Evolutionary conservation across 2,888 invertebrate genomes (phyloP).

Genomic region (Drosophila prostipennis): DNA sequence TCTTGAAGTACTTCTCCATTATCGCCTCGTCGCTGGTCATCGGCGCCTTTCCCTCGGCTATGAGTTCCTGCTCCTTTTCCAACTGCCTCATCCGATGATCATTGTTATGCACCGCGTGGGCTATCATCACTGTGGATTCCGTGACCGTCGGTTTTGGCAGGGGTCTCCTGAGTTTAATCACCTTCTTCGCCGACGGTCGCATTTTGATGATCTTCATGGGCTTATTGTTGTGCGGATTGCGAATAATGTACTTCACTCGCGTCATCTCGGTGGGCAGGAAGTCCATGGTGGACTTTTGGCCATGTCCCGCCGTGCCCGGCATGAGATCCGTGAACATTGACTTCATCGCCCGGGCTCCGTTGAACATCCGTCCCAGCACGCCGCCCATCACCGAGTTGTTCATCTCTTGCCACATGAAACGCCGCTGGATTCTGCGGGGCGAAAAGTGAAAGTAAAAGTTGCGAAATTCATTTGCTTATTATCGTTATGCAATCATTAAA

Average conservation of each 20-base stretch:
- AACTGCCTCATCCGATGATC: conserved; percentile 56
- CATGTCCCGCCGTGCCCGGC: conserved; percentile 55
- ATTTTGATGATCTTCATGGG: conserved; percentile 80
- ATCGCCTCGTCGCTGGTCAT: conserved; percentile 62
- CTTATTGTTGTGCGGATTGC: conserved; percentile 79
- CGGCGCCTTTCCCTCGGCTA: conserved; percentile 77
- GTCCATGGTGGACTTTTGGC: conserved; percentile 57
- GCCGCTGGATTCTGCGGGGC: conserved; percentile 76
- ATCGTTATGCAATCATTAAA: not conserved
- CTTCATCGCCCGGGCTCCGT: conserved; percentile 75
- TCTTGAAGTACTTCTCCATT: conserved; percentile 66
- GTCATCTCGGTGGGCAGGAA: conserved; percentile 78
- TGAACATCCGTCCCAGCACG: conserved; percentile 75
- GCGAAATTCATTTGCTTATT: not conserved
- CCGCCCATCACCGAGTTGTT: conserved; percentile 77
- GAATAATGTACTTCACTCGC: conserved; percentile 79
- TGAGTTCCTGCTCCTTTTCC: conserved; percentile 82
- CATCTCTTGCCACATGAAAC: conserved; percentile 84
- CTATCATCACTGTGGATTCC: conserved; percentile 53
- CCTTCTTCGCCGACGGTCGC: conserved; percentile 74
- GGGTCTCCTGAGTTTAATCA: conserved; percentile 62
- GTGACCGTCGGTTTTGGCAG: conserved; percentile 57
- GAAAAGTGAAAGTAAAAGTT: conserved; percentile 10
- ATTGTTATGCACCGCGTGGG: conserved; percentile 7
- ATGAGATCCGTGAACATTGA: conserved; percentile 75